These are phyloP conservation scores for Mylabris sibirica DNA, from an alignment of 2,888 invertebrate genomes.

Conservation along the genomic window DNA sequence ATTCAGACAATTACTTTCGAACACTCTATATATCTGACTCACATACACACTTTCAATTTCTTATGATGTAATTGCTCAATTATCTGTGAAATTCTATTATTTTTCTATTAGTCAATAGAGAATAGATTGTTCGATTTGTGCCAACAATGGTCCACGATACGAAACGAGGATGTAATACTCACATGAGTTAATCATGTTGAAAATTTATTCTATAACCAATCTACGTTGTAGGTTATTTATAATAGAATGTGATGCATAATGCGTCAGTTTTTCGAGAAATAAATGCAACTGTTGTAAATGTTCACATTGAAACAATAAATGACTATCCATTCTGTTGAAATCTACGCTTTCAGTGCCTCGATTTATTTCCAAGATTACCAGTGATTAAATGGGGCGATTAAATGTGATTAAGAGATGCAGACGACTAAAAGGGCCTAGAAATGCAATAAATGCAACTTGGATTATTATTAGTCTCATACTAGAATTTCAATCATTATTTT, in stretches of 20 bases:
- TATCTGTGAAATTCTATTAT: conserved; percentile 16
- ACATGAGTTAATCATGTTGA: not conserved
- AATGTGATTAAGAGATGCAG: conserved; percentile 19
- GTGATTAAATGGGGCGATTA: conserved; percentile 18
- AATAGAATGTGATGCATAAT: not conserved
- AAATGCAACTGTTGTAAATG: not conserved
- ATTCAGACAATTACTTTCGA: conserved; percentile 8
- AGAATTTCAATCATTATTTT: not conserved
- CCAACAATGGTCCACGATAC: not conserved
- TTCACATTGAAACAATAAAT: conserved; percentile 10
- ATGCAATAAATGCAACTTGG: conserved; percentile 8
- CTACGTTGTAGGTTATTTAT: conserved; percentile 11
- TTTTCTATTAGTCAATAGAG: not conserved
- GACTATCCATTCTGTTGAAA: conserved; percentile 1
- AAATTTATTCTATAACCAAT: conserved; percentile 22
- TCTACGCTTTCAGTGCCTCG: conserved; percentile 13
- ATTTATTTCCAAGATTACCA: conserved; percentile 17
- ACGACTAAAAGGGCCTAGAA: not conserved
- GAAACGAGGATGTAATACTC: not conserved
- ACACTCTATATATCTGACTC: not conserved
- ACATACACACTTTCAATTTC: not conserved
- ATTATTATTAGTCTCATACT: not conserved
- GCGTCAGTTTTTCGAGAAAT: conserved; percentile 1
- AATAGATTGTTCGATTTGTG: not conserved
- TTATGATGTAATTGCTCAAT: conserved; percentile 17